Evolutionary conservation across 2,113 vertebrate species (phyloP).

Genomic region (Toxostoma redivivum): DNA sequence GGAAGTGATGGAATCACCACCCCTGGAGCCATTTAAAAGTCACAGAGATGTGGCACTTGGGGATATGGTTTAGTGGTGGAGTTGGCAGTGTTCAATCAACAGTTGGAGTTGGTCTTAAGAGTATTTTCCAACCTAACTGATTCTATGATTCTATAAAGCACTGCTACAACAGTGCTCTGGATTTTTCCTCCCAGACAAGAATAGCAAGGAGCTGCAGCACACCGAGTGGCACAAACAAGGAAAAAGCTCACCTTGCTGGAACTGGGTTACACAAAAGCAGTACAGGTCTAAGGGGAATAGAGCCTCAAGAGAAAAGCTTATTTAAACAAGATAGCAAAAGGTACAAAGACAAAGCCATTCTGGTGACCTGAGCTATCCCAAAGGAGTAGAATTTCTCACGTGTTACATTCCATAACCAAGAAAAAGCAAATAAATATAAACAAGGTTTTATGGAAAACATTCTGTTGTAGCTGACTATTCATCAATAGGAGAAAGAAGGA

Average conservation of each 20-base stretch:
- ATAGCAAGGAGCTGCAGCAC: neutral
- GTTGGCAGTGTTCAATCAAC: neutral
- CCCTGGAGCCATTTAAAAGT: neutral
- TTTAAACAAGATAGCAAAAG: neutral
- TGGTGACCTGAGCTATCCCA: neutral
- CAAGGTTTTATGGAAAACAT: neutral
- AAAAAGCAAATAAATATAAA: neutral
- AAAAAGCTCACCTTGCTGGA: neutral
- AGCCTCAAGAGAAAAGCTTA: neutral
- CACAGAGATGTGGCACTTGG: neutral
- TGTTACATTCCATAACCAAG: neutral
- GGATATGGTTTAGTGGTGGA: neutral
- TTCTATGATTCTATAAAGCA: neutral
- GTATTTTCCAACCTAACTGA: neutral
- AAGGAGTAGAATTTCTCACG: neutral
- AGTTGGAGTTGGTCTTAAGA: neutral
- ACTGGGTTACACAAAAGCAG: neutral
- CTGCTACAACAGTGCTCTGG: neutral
- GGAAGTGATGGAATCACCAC: neutral
- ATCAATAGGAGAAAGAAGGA: neutral
- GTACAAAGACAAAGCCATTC: neutral
- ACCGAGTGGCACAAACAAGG: neutral
- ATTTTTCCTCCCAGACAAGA: neutral
- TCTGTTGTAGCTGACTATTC: neutral
- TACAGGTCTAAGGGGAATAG: neutral